Conservation (phyloP, 1,140 invertebrate species). For the Zaprionus ornatus region DNA sequence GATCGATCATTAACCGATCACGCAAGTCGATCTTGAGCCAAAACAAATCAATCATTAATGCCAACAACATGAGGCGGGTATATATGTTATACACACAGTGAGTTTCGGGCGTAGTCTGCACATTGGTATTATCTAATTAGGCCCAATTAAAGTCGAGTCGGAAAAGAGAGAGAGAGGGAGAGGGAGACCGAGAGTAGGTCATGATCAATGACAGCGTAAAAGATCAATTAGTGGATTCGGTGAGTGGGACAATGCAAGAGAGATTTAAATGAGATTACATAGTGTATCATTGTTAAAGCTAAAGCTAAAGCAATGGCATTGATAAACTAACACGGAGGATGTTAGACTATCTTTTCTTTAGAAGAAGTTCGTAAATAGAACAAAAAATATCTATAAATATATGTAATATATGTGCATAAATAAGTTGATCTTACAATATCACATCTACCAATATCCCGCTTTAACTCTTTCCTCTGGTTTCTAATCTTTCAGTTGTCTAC, state of each 20-base stretch:
- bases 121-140: constrained; percentile 26
- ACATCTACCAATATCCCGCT: background rate
- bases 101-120: constrained; percentile 22
- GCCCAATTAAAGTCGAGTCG: background rate
- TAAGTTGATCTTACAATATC: too few species aligned
- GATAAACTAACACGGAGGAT: too few species aligned
- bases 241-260: background rate
- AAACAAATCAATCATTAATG: constrained; percentile 39
- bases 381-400: too few species aligned
- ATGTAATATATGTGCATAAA: too few species aligned
- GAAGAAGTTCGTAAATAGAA: too few species aligned
- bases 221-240: background rate
- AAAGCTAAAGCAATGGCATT: too few species aligned
- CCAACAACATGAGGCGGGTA: background rate
- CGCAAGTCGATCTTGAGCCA: constrained; percentile 28
- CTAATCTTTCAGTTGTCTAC: constrained; percentile 44
- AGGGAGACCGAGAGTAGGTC: constrained; percentile 13
- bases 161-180: background rate
- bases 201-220: constrained; percentile 10
- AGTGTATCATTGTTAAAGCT: background rate
- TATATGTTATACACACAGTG: background rate
- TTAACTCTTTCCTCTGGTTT: background rate
- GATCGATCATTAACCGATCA: constrained; percentile 44
- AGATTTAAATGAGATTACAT: background rate
- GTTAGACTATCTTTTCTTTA: too few species aligned